Percentiles rank a stretch among this genome's conserved stretches.
Conservation (phyloP, 1,140 invertebrate species). For the Drosophila ercepeae region DNA sequence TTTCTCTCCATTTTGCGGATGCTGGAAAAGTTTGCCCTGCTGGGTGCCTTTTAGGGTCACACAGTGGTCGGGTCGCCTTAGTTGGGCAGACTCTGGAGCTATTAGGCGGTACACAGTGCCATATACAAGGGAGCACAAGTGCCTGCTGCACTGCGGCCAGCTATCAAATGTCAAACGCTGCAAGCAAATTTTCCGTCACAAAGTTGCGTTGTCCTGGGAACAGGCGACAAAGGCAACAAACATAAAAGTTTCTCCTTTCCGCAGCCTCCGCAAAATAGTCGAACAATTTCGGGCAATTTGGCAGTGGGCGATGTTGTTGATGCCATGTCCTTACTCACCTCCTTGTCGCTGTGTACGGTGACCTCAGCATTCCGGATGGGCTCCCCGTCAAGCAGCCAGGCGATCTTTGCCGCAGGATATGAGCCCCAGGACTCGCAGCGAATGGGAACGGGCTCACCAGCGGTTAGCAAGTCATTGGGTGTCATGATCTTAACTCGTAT, state of each 20-base stretch:
- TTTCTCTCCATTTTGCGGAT: slow-evolving; percentile 15
- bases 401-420: slow-evolving; percentile 89
- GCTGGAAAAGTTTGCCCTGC: slow-evolving; percentile 57
- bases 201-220: slow-evolving; percentile 53
- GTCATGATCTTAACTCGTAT: slow-evolving; percentile 88
- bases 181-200: slow-evolving; percentile 54
- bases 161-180: slow-evolving; percentile 76
- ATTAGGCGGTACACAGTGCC: slow-evolving; percentile 42
- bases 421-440: slow-evolving; percentile 90
- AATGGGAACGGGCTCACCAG: slow-evolving; percentile 86
- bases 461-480: slow-evolving; percentile 86
- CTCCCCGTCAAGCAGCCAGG: slow-evolving; percentile 89
- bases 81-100: slow-evolving; percentile 43
- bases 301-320: not conserved
- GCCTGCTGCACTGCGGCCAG: slow-evolving; percentile 37
- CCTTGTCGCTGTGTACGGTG: slow-evolving; percentile 80
- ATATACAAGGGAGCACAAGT: slow-evolving; percentile 6
- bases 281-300: slow-evolving; percentile 46
- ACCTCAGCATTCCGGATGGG: slow-evolving; percentile 85
- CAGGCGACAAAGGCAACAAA: slow-evolving; percentile 23
- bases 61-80: slow-evolving; percentile 41
- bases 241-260: slow-evolving; percentile 24
- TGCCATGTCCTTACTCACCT: slow-evolving; percentile 56
- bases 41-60: slow-evolving; percentile 58
- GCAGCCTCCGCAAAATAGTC: slow-evolving; percentile 25